Base-by-base conservation (phyloP, 2,797 vertebrate genomes). In the Chelonia mydas region DNA sequence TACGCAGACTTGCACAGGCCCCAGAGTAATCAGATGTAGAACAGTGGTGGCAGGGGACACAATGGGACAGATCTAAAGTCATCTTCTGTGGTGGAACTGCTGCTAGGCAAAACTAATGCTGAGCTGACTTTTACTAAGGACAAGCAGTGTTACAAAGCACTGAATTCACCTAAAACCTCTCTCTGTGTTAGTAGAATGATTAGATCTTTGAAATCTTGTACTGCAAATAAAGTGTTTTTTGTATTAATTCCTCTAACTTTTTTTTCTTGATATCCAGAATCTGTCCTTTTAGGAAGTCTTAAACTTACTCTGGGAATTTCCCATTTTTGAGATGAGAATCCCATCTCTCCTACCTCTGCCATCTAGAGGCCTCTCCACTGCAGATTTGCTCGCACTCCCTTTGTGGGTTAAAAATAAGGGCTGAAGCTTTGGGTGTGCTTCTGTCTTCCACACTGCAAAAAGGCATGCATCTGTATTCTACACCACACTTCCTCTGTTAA, bases 81-180 rank as follows among this genome's bases (percentile, higher is more conserved):
- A 88, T 90, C 89, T 90, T 74, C 17, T 89, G 88, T 77, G 86
- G 86, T 15, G 74, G 84, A 79, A 92, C 11, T 95, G 86, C 93
- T 47, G 28, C 17, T 76, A 88, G 54, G 88, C 79, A 94, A 89
- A 96, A 88, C 79, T 51, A 89, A 80, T 84, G 78, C 78, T 91
- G 78, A 50, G 84, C 74, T 81, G 86, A 87, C 51, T 50, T 23
- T 94, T 57, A 84, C 86, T 94, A 94, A 96, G 84, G 94, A 65
- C 74, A 91, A 81, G 17, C 54, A 15, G 51, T 76, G 21, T 81
- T 86, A 37, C 31, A 84, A 77, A 90, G 76, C 57, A 33, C 49
- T 68, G 78, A 86, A 74, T 81, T 88, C 88, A 92, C 90, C 51
- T 91, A 76, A 47, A 76, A 16, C 27, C 27, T 76, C 5, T 28